Conservation (phyloP, 1,140 invertebrate species). For the Pissodes strobi region DNA sequence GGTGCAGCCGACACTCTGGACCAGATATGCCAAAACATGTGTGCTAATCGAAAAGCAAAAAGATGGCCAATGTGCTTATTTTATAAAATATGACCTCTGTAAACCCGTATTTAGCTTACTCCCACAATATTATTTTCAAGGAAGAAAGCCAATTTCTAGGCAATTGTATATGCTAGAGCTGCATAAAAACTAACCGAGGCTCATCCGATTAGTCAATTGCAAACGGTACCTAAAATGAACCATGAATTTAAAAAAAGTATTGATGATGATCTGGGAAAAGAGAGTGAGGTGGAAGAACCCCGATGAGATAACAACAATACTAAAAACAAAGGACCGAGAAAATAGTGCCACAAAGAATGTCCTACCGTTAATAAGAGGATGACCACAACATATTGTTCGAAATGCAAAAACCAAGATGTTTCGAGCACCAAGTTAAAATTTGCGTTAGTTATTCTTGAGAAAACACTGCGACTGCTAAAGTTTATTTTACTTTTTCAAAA, state of each 20-base stretch:
- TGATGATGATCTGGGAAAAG: too few species aligned
- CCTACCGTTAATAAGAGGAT: background rate
- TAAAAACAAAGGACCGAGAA: background rate
- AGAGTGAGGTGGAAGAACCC: background rate
- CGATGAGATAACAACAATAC: background rate
- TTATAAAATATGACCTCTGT: constrained; percentile 2
- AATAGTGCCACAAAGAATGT: constrained; percentile 1
- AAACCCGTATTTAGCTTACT: background rate
- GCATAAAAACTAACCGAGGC: constrained; percentile 3
- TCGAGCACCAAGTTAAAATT: background rate
- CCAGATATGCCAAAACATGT: constrained; percentile 3
- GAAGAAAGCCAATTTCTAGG: background rate
- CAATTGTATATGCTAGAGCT: background rate
- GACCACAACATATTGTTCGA: background rate
- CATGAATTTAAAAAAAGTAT: background rate
- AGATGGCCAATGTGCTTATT: background rate
- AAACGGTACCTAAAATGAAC: constrained; percentile 3
- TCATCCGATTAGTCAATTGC: constrained; percentile 5
- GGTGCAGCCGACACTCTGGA: background rate
- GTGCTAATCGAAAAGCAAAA: background rate
- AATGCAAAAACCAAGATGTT: background rate
- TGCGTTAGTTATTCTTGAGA: background rate
- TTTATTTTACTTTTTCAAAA: too few species aligned
- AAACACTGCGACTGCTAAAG: too few species aligned
- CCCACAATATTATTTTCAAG: background rate